Base-by-base conservation (phyloP, 1,140 invertebrate species). In the Tetramorium parvispinum region DNA sequence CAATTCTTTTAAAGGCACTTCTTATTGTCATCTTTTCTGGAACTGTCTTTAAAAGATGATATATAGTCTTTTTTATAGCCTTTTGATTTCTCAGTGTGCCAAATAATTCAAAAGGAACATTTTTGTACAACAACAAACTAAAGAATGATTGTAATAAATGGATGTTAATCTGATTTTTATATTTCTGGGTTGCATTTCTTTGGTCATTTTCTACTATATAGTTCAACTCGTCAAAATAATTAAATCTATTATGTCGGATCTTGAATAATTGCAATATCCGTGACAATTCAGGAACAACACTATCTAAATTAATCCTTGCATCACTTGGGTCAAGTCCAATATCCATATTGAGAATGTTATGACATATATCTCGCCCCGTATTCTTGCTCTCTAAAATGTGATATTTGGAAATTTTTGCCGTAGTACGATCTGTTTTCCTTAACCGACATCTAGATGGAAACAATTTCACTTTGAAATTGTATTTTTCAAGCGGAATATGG, bases 101-200 rank as follows among this genome's bases (percentile, higher is more conserved):
- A 83, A 83, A 83, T 24, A 82, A 71, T 49, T 37, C 8, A 16
- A 21, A 0, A 32, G 79, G 68, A 49, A 83, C 53, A 75, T 16
- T 61, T 32, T 59, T 5, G 16, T 59, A 16, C 16, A 83, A 3
- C 2, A 83, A 0, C 0, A 21, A 32, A 46, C 16, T 46, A 11
- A 83, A 73, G 18, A 83, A 83, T 49, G 53, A 46, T 59, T 73
- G 18, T 16, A 83, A 1, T 7, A 27, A 59, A 59, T 18, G n/a
- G 27, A 11, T 3, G 21, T 53, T 11, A 46, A 83, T 37, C 24
- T 83, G 79, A 75, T 59, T 21, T 11, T 83, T 73, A 2, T 59
- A 59, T 21, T 57, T 71, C 0, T 65, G 7, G 3, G 40, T 68
- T 55, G 0, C 0, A 13, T 37, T 43, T 2, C 43, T 61, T 18